phyloP scores from a whole-genome alignment of 2,113 vertebrate genomes.

The Oreochromis aureus region DNA sequence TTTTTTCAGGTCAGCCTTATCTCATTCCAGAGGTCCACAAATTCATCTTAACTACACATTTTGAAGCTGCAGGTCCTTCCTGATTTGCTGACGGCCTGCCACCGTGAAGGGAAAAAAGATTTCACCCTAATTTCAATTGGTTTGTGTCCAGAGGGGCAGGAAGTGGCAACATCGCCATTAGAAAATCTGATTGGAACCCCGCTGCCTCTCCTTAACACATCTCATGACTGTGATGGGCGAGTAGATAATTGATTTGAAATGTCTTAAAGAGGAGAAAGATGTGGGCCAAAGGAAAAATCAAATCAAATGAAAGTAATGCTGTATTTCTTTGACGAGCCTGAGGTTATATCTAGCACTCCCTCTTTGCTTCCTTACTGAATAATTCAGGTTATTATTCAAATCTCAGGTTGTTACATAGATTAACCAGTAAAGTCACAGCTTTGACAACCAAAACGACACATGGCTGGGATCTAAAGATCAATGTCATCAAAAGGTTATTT shows the following conservation, averaged over 20 bases:
- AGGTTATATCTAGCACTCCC: background rate
- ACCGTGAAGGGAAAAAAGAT: background rate
- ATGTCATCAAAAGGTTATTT: background rate
- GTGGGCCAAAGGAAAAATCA: background rate
- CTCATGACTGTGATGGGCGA: background rate
- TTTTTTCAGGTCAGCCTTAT: background rate
- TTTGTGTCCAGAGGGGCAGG: background rate
- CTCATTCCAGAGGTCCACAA: background rate
- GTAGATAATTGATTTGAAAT: background rate
- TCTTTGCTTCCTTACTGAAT: background rate
- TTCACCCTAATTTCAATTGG: background rate
- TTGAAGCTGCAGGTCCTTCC: background rate
- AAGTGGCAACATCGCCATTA: background rate
- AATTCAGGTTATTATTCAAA: background rate
- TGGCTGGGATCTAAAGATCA: background rate
- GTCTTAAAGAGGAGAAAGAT: background rate
- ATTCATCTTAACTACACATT: background rate
- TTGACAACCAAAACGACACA: background rate
- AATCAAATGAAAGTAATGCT: background rate
- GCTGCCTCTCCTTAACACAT: background rate
- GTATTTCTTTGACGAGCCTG: background rate
- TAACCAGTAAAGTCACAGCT: background rate
- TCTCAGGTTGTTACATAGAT: background rate
- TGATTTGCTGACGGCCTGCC: background rate
- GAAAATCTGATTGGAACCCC: background rate